Evolutionary conservation across 2,113 vertebrate species (phyloP), one percentile per base, ranked within the genome.

Genomic region (Megaceryle maxima): DNA sequence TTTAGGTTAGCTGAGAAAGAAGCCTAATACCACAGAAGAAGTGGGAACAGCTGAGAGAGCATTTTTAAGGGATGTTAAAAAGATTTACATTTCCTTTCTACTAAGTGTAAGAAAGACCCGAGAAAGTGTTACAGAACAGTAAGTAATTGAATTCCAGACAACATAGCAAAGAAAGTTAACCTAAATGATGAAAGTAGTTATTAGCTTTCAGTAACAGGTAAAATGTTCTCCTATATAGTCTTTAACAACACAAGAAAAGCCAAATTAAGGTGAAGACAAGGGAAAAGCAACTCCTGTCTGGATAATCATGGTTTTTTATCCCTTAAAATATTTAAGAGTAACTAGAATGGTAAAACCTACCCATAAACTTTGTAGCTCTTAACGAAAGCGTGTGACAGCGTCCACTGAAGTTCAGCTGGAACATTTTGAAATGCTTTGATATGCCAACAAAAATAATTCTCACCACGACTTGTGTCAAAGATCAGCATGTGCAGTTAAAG

Each of bases 371-470:
- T 94, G 51, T 81, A 68, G 68, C 88, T 92, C 51, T 87, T 95
- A 84, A 92, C 63, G 68, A 83, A 94, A 81, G 25, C 48, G 55
- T 91, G 56, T 78, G 66, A 81, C 69, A 89, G 33, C 60, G 81
- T 91, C 73, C 83, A 89, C 77, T 39, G 39, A 69, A 72, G 89
- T 87, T 96, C 66, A 91, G 67, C 74, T 89, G 87, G 77, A 89
- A 89, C 48, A 89, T 96, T 96, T 92, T 82, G 1, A 28, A 59
- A 76, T 76, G 39, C 84, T 94, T 95, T 92, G 74, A 88, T 87
- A 87, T 37, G 94, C 77, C 89, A 96, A 92, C 60, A 89, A 91
- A 96, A 96, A 91, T 89, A 96, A 84, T 95, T 96, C 91, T 96
- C 66, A 76, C 87, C 48, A 64, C 89, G 74, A 29, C 62, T 96